Evolutionary conservation across 2,113 vertebrate genomes (phyloP).

Genomic region (Terrapene triunguis): DNA sequence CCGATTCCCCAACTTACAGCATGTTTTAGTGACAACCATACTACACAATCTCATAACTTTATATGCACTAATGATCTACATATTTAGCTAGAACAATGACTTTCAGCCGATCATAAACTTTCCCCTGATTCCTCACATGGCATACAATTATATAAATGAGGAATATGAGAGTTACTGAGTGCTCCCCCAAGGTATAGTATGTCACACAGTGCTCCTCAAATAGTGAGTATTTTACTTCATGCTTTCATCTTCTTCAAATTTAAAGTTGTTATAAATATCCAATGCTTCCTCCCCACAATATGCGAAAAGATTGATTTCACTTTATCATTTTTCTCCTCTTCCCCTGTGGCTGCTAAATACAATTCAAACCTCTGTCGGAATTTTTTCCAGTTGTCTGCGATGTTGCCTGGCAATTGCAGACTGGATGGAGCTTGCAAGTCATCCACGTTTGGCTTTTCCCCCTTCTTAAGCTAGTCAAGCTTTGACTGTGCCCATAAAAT

Average conservation of each 20-base stretch:
- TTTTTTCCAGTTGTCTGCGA: neutral
- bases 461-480: neutral
- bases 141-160: too few relatives aligned
- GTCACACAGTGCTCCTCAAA: too few relatives aligned
- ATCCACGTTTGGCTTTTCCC: neutral
- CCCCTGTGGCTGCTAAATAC: neutral
- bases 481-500: neutral
- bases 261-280: neutral
- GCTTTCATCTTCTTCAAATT: neutral
- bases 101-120: too few relatives aligned
- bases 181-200: too few relatives aligned
- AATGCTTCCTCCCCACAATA: neutral
- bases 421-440: neutral
- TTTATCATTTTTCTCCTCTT: neutral
- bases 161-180: too few relatives aligned
- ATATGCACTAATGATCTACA: too few relatives aligned
- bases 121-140: too few relatives aligned
- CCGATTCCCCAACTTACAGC: too few relatives aligned
- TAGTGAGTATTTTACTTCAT: neutral
- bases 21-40: too few relatives aligned
- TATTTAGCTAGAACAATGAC: too few relatives aligned
- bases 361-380: neutral
- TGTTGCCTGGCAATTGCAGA: neutral
- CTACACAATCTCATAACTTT: too few relatives aligned
- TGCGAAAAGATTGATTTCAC: neutral